Evolutionary conservation across 2,113 vertebrate genomes (phyloP), one percentile per base, ranked within the genome.

Genomic region (Chlamydotis undulata): DNA sequence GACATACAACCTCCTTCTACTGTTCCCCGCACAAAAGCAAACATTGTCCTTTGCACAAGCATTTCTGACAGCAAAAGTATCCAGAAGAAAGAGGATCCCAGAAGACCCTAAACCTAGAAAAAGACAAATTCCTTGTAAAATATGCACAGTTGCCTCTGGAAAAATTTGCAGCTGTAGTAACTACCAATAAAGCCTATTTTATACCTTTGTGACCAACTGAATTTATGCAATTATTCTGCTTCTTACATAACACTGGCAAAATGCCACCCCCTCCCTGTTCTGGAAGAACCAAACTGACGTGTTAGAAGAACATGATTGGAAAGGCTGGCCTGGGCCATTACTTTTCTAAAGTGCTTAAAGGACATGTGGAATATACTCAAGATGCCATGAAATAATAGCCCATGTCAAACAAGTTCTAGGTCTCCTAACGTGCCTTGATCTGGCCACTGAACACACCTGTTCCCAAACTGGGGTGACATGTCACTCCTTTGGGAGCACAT

Each of bases 401-500:
- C 64, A 4, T 56, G 94, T 79, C 90, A 94, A 94, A 92, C 94
- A 89, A 89, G 92, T 96, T 96, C 91, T 60, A 55, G 70, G 89
- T 77, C 77, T 97, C 53, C 71, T 82, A 87, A 81, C 0, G 7
- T 0, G 4, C 90, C 95, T 93, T 92, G 90, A 89, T 92, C 86
- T 96, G 94, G 91, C 96, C 95, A 95, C 95, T 93, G 94, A 95
- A 96, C 95, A 95, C 91, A 89, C 91, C 90, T 87, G 87, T 94
- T 94, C 82, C 92, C 70, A 92, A 89, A 92, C 29, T 84, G 65
- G 87, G 95, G 74, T 96, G 94, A 89, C 96, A 96, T 22, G 60
- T 90, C 2, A 1, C 69, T 96, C 53, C 55, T 90, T 79, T 59
- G 53, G 85, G 35, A 89, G 70, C 0, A 0, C 55, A 91, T 59